Percentiles rank a stretch among this genome's conserved stretches.
Evolutionary conservation across 2,888 invertebrate genomes (phyloP).

Genomic region (Lasioglossum marginatum): DNA sequence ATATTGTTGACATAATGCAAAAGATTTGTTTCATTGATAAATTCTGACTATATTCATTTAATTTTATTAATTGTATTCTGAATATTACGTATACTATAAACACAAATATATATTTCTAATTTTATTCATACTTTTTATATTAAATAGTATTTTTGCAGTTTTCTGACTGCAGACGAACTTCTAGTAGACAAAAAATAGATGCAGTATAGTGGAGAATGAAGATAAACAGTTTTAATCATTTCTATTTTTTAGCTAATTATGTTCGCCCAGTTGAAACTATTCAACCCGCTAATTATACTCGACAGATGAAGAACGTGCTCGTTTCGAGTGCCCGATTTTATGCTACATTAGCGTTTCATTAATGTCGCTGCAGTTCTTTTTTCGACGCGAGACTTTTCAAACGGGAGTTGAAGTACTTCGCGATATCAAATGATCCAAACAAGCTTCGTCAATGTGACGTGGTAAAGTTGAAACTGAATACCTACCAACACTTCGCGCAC

Average conservation of each 20-base stretch:
- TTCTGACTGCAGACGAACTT: background rate
- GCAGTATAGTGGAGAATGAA: background rate
- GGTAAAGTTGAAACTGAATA: background rate
- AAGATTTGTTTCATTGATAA: no score
- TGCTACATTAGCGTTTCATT: constrained; percentile 22
- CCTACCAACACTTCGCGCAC: background rate
- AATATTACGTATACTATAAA: no score
- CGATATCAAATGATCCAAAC: background rate
- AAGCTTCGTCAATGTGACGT: constrained; percentile 3
- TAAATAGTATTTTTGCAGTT: background rate
- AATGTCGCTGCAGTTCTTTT: background rate
- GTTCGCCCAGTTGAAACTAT: background rate
- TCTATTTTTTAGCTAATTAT: constrained; percentile 24
- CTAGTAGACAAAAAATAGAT: background rate
- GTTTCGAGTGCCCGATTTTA: constrained; percentile 1
- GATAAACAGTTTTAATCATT: constrained; percentile 16
- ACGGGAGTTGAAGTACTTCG: background rate
- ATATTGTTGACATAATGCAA: no score
- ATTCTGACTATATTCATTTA: no score
- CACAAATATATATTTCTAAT: no score
- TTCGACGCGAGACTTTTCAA: constrained; percentile 2
- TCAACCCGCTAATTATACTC: constrained; percentile 34
- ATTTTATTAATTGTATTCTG: no score
- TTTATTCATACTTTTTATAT: no score
- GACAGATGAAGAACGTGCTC: background rate